Evolutionary conservation across 2,113 vertebrate genomes (phyloP).

Genomic region (Narcine bancroftii): DNA sequence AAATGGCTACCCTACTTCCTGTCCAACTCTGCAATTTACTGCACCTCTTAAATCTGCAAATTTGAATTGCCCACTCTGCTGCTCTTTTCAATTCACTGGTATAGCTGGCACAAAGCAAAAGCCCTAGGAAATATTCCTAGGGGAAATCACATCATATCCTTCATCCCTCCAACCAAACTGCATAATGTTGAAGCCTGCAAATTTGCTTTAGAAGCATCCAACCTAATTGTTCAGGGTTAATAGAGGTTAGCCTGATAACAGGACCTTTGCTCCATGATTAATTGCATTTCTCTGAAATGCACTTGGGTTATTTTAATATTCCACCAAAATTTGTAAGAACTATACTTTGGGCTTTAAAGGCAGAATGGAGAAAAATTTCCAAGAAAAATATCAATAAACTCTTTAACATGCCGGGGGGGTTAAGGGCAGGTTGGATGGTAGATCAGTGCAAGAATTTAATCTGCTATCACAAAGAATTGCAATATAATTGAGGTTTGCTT

Average conservation of each 20-base stretch:
- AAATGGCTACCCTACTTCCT: too few species aligned
- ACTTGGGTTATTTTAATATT: not conserved
- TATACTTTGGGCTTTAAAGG: not conserved
- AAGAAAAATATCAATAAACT: not conserved
- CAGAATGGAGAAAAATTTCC: not conserved
- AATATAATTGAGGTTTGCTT: not conserved
- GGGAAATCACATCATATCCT: too few species aligned
- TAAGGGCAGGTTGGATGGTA: not conserved
- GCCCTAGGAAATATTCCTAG: not conserved
- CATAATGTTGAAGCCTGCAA: not conserved
- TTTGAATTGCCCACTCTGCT: not conserved
- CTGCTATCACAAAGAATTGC: not conserved
- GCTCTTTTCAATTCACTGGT: not conserved
- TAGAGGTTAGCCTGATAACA: not conserved
- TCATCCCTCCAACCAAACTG: not conserved
- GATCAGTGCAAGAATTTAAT: not conserved
- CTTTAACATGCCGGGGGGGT: not conserved
- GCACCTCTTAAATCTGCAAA: not conserved
- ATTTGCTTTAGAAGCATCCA: not conserved
- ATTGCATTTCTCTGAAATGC: not conserved
- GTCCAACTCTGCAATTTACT: not conserved
- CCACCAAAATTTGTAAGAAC: not conserved
- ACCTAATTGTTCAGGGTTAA: not conserved
- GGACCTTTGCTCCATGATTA: not conserved
- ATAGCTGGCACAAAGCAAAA: not conserved